Base-by-base conservation (phyloP, 2,888 invertebrate genomes). In the Lottia scabra region DNA sequence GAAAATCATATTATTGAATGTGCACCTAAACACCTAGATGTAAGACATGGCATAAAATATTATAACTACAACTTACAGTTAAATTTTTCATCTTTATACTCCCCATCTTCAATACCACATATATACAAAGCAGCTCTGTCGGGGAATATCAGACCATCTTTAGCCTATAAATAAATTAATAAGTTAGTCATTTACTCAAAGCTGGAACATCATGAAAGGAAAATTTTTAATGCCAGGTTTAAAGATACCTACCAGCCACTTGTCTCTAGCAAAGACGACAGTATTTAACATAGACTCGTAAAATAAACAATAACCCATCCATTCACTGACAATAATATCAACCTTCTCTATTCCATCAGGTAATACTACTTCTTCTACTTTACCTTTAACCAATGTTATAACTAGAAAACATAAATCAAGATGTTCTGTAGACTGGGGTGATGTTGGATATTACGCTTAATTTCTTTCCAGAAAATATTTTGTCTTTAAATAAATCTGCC, bases 241-340 rank as follows among this genome's bases (percentile, higher is more conserved):
- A 19, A 44, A n/a, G n/a, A 23, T 16, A 83, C 87, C 78, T 80
- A 90, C 91, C 65, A 99, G 93, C 99, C 99, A 99, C 91, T 98
- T 99, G 90, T 99, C 98, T 56, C 99, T 92, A 0, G 99, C 99
- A 85, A 94, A 97, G 67, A 99, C 92, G n/a, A 99, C 99, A 0
- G 99, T 99, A 90, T 99, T 99, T 88, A 99, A 91, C 99, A 99
- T 99, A 79, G 98, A 98, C 91, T 99, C 99, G 83, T 99, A 99
- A 90, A 99, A 99, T 16, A 99, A 93, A 84, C 95, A 94, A 86
- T 94, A 94, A 0, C 94, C 94, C 94, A 94, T 94, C 94, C 94
- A 94, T 87, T 94, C 94, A 6, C 93, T 93, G 82, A 94, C 93
- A 85, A 95, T 93, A 84, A 99, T 98, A 90, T 99, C 99, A 62